Conservation (phyloP, 1,140 invertebrate genomes). For the Nymphalis io region DNA sequence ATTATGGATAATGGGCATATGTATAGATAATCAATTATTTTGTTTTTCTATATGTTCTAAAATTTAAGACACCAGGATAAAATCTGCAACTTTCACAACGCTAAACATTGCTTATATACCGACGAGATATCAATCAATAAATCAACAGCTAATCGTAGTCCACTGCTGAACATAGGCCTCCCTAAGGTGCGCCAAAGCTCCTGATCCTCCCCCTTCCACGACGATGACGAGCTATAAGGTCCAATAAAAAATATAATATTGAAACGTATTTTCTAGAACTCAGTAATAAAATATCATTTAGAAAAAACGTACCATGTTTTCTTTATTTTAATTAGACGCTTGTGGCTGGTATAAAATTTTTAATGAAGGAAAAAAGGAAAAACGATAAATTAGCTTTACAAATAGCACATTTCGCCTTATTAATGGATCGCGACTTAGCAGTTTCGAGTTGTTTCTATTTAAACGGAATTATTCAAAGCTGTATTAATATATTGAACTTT, state of each 20-base stretch:
- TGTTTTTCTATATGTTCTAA: too few relatives aligned
- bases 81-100: too few relatives aligned
- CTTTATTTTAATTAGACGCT: slow-evolving; percentile 11
- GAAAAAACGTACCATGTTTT: slow-evolving; percentile 7
- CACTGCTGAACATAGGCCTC: too few relatives aligned
- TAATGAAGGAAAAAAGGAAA: slow-evolving; percentile 7
- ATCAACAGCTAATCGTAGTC: too few relatives aligned
- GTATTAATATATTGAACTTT: background rate
- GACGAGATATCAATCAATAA: background rate
- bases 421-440: background rate
- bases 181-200: too few relatives aligned
- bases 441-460: background rate
- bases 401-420: slow-evolving; percentile 4
- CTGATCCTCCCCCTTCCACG: too few relatives aligned
- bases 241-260: background rate
- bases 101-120: background rate
- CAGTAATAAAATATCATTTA: slow-evolving; percentile 4
- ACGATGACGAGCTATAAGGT: too few relatives aligned
- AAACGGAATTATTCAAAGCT: background rate
- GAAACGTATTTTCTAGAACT: background rate
- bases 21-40: too few relatives aligned
- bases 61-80: too few relatives aligned
- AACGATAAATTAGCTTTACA: background rate
- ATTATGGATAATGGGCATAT: too few relatives aligned
- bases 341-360: background rate